Evolutionary conservation across 2,888 invertebrate genomes (phyloP).

Genomic region (Aquatica leii): DNA sequence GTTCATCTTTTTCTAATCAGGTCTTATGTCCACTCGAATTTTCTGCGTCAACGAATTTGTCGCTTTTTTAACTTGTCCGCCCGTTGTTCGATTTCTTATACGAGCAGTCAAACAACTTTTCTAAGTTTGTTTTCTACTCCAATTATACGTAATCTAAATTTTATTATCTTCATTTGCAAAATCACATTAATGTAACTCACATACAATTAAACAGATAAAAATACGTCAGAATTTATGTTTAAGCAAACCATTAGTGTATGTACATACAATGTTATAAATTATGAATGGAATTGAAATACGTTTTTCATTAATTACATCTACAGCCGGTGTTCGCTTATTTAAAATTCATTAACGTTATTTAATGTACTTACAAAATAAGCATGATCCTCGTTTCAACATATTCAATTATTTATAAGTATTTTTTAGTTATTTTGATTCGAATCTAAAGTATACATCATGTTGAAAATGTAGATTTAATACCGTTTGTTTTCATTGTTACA

Average conservation of each 20-base stretch:
- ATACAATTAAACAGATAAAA: slow-evolving; percentile 32
- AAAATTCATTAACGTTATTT: slow-evolving; percentile 21
- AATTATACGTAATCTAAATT: slow-evolving; percentile 29
- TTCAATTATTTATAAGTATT: slow-evolving; percentile 5
- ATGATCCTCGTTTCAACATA: background rate
- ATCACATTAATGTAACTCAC: slow-evolving; percentile 39
- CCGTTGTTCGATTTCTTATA: slow-evolving; percentile 23
- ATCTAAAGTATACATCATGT: too few species aligned
- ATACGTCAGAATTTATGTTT: slow-evolving; percentile 8
- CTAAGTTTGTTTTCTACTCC: slow-evolving; percentile 25
- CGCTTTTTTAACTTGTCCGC: slow-evolving; percentile 33
- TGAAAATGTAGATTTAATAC: too few species aligned
- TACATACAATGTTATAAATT: slow-evolving; percentile 30
- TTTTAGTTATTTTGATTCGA: background rate
- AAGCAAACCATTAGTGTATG: slow-evolving; percentile 11
- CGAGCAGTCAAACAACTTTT: slow-evolving; percentile 30
- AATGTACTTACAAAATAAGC: background rate
- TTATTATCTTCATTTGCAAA: background rate
- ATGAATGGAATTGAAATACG: slow-evolving; percentile 29
- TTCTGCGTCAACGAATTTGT: slow-evolving; percentile 40
- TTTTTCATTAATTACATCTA: slow-evolving; percentile 29
- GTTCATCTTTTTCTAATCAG: slow-evolving; percentile 45
- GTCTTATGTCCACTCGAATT: slow-evolving; percentile 42
- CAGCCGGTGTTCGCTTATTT: slow-evolving; percentile 21
- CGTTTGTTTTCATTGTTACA: too few species aligned